Conservation (phyloP, 2,113 vertebrate genomes). For the Arvicanthis niloticus region DNA sequence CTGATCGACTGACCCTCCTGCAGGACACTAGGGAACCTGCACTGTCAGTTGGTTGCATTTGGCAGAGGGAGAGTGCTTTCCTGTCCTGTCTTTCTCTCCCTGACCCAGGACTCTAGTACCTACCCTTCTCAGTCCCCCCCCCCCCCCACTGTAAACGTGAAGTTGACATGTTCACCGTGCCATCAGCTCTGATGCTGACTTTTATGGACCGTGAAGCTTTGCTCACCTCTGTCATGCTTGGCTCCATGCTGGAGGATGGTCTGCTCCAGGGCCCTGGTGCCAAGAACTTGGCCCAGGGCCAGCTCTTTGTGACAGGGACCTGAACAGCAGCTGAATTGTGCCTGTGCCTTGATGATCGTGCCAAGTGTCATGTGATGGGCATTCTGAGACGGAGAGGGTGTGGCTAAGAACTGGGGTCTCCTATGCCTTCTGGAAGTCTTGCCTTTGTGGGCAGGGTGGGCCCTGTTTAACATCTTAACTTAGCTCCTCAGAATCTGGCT, state of each 20-base stretch:
- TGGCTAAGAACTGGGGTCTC: background rate
- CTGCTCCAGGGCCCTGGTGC: background rate
- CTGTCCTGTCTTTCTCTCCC: background rate
- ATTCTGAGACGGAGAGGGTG: background rate
- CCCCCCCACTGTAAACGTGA: background rate
- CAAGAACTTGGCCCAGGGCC: background rate
- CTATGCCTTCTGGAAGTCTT: background rate
- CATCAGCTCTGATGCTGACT: background rate
- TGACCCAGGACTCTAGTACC: background rate
- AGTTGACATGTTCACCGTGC: accelerated
- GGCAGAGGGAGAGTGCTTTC: background rate
- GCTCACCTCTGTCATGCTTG: background rate
- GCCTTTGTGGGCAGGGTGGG: background rate
- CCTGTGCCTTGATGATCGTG: no score
- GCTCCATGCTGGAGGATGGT: no score
- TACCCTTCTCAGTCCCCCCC: background rate
- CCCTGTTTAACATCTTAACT: background rate
- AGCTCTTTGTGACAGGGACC: background rate
- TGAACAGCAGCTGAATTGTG: accelerated
- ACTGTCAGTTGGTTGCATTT: background rate
- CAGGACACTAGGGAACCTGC: no score
- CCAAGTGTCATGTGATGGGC: background rate
- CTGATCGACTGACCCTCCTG: background rate
- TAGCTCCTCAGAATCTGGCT: background rate
- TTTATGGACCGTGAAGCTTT: background rate